Evolutionary conservation across 2,888 invertebrate genomes (phyloP).

Genomic region (Nomada flava): DNA sequence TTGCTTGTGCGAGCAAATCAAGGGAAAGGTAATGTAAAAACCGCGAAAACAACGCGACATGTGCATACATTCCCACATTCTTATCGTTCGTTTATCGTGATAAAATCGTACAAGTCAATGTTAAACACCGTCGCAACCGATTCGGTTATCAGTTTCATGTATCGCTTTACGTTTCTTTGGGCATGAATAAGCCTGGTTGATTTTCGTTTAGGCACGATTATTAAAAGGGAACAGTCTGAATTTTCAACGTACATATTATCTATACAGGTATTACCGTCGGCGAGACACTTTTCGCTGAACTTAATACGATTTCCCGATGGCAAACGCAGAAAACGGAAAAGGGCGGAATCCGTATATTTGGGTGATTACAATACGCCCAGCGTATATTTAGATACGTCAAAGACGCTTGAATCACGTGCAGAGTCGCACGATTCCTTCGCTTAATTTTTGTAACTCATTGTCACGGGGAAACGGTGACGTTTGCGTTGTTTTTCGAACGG

Average conservation of each 20-base stretch:
- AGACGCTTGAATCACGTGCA: conserved; percentile 7
- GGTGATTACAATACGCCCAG: conserved; percentile 4
- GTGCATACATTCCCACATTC: not conserved
- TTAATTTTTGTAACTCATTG: not conserved
- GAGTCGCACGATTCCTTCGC: conserved; percentile 6
- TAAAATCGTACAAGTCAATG: not conserved
- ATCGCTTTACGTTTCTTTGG: not conserved
- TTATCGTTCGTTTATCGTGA: conserved; percentile 13
- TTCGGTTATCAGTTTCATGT: not conserved
- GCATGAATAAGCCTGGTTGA: not conserved
- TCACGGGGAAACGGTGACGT: not conserved
- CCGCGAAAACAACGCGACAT: not conserved
- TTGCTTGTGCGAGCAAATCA: not conserved
- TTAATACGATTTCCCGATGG: not conserved
- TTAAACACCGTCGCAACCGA: not conserved
- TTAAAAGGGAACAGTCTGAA: not conserved
- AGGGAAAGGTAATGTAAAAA: not conserved
- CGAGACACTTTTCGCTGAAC: not conserved
- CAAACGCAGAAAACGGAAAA: conserved; percentile 1
- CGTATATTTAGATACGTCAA: conserved; percentile 41
- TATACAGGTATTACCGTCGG: too few species aligned
- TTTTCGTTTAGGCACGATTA: not conserved
- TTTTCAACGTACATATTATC: not conserved
- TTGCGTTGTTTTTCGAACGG: not conserved
- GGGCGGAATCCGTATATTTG: conserved; percentile 10